Conservation (phyloP, 2,113 vertebrate genomes). For the Serilophus lunatus region DNA sequence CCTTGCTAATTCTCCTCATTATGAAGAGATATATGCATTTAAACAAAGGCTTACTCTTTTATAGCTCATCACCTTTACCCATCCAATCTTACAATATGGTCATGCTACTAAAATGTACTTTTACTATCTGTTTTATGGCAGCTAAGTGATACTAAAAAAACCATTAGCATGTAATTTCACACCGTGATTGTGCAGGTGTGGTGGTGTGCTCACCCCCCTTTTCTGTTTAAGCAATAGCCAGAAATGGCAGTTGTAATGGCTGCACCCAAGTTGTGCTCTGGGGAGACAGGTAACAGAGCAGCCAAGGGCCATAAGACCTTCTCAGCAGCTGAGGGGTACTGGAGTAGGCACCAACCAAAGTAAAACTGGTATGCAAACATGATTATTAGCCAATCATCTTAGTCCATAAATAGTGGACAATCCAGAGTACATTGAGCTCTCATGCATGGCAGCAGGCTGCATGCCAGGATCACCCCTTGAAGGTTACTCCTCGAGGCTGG, state of each 20-base stretch:
- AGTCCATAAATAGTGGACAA: not conserved
- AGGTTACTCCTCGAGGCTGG: not conserved
- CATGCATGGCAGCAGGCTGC: not conserved
- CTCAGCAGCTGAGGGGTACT: not conserved
- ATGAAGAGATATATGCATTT: slow-evolving; percentile 33
- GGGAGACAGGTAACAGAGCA: not conserved
- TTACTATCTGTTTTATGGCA: slow-evolving; percentile 32
- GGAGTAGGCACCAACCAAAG: not conserved
- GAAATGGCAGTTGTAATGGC: not conserved
- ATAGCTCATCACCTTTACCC: slow-evolving; percentile 54
- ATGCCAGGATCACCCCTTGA: not conserved
- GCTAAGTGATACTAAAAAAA: slow-evolving; percentile 5
- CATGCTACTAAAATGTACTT: slow-evolving; percentile 19
- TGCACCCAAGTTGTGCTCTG: not conserved
- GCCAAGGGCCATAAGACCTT: not conserved
- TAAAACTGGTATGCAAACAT: not conserved
- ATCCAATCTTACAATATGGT: slow-evolving; percentile 24
- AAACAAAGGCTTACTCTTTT: slow-evolving; percentile 47
- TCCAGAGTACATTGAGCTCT: not conserved
- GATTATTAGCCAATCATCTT: not conserved
- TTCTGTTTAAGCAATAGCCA: not conserved
- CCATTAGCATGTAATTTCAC: slow-evolving; percentile 23
- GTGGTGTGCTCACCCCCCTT: not conserved
- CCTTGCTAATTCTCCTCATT: slow-evolving; percentile 58
- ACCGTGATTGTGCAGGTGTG: not conserved